Conservation (phyloP, 2,797 vertebrate species). For the Bradypodion ventrale region DNA sequence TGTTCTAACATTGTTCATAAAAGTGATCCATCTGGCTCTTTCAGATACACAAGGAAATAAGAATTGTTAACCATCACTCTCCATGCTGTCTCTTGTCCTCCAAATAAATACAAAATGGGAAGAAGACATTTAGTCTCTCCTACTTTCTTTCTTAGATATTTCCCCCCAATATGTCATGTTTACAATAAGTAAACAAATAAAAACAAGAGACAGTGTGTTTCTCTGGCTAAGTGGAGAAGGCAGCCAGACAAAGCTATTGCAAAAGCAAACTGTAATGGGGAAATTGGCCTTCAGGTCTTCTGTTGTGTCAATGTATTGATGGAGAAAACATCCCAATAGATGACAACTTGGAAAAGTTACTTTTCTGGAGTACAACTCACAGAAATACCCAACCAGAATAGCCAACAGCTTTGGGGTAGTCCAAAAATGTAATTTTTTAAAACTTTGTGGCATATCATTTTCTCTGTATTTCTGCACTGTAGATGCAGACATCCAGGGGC, state of each 20-base stretch:
- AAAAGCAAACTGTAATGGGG: background rate
- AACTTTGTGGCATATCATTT: background rate
- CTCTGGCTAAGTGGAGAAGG: conserved; percentile 11
- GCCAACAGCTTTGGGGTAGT: no score
- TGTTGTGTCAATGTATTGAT: background rate
- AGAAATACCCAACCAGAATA: no score
- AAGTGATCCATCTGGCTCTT: background rate
- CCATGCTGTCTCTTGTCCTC: background rate
- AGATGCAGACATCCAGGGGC: conserved; percentile 24
- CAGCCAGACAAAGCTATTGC: conserved; percentile 12
- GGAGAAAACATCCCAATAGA: background rate
- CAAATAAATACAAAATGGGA: conserved; percentile 2
- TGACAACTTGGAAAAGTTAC: no score
- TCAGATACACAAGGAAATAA: background rate
- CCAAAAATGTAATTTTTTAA: no score
- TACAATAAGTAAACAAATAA: conserved; percentile 34
- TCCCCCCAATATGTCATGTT: conserved; percentile 11
- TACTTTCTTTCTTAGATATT: conserved; percentile 1
- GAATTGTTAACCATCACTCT: background rate
- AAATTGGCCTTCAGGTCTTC: background rate
- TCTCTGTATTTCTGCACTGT: conserved; percentile 7
- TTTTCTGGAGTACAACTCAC: no score
- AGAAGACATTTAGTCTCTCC: background rate
- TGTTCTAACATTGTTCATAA: background rate
- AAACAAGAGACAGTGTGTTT: conserved; percentile 33